Base-by-base conservation (phyloP, 2,797 vertebrate genomes). In the Manis crassicaudata region DNA sequence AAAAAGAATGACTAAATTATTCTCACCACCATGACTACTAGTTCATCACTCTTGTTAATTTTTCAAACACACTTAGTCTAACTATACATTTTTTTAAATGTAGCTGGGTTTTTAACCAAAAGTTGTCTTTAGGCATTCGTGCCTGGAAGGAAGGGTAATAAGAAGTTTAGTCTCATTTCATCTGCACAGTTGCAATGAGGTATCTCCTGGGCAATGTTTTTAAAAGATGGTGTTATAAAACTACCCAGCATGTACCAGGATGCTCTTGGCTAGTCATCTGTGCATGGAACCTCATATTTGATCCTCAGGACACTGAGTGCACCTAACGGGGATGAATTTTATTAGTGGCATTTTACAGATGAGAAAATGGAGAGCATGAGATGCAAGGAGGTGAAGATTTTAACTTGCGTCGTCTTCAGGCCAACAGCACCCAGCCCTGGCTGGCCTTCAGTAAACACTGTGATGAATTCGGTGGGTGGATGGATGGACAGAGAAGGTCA, bases 371-470 rank as follows among this genome's bases (percentile, higher is more conserved):
- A 58, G 56, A 46, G 14, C 25, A 2, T 6, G 25, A 54, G 35
- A 46, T 10, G 3, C 29, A 25, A 84, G 25, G 25, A 32, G 25
- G 23, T 6, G 5, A 14, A 83, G 50, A 14, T 63, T 25, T 67
- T 54, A 9, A 37, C 43, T 54, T 25, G 17, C 46, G 32, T 40
- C 37, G 0, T 5, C 52, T 62, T 54, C 50, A 37, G 27, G 9
- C 46, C 16, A n/a, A 1, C 7, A 43, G n/a, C 3, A 16, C 9
- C 35, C 2, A 12, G 6, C 29, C 11, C 1, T 0, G 13, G 12
- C 11, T 10, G 35, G 23, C 23, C 8, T 2, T 1, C 9, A 2
- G 0, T 14, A 35, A 13, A 46, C 14, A 18, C 65, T 2, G 46
- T 23, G 9, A 73, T 32, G 13, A 27, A 27, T 8, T 46, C 46